Base-by-base conservation (phyloP, 2,113 vertebrate genomes). In the Pelecanus crispus region DNA sequence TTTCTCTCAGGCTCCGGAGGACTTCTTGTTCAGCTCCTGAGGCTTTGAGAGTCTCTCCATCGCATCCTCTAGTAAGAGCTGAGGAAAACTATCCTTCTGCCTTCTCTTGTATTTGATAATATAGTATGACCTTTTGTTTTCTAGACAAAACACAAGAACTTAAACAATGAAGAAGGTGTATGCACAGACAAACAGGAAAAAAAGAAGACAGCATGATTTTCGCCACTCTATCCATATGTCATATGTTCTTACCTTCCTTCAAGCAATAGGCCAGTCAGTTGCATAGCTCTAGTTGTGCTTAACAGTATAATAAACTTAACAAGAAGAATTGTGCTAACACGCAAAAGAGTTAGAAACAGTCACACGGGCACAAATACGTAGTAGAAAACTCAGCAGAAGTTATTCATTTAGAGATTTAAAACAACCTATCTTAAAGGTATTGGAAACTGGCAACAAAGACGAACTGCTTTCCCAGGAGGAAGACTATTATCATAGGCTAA, bases 401-500 rank as follows among this genome's bases (percentile, higher is more conserved):
- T 82, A 61, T 29, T 58, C 2, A 32, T 59, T 79, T 68, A 34
- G 53, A 81, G 49, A 80, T 82, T 80, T 79, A 62, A 80, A 81
- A 58, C 32, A 91, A 45, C 19, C 3, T 32, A 14, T 66, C 67
- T 81, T 81, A 55, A 82, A 92, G 19, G 36, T 84, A 42, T 63
- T 84, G 34, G 50, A 96, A 96, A 81, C n/a, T 90, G 52, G 90
- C 78, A 95, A 85, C 36, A 67, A 70, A 75, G 28, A 82, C 7
- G 2, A 87, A 63, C 67, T 45, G 3, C n/a, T 86, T 90, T 92
- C 88, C 79, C 88, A 83, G 55, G 78, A 92, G 93, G 16, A 83
- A 83, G 58, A 53, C 59, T 50, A 91, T 92, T 90, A 88, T 94
- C 62, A 44, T 62, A 93, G 67, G 38, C 71, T 92, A 94, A 95